Conservation (phyloP, 2,888 invertebrate genomes). For the Chromoteleia sp. region DNA sequence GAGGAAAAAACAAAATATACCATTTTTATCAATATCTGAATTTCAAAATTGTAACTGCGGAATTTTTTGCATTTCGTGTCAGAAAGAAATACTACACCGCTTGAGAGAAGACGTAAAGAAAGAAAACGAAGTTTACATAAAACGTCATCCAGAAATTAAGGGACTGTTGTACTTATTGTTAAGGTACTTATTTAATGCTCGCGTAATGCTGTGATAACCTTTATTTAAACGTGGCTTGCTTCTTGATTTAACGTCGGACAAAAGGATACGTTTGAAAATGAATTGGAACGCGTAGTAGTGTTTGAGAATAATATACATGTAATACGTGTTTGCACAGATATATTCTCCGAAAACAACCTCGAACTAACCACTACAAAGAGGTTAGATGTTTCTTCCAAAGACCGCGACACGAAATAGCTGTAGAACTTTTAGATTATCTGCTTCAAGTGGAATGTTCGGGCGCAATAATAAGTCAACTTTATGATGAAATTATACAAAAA, state of each 20-base stretch:
- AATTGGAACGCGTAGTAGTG: constrained; percentile 20
- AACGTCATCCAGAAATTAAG: constrained; percentile 74
- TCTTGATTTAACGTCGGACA: constrained; percentile 1
- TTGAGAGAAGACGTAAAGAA: constrained; percentile 62
- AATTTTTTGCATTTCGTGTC: constrained; percentile 54
- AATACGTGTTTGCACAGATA: constrained; percentile 64
- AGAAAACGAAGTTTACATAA: constrained; percentile 73
- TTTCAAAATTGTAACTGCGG: not conserved
- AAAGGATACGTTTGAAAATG: not conserved
- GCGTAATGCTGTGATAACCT: not conserved
- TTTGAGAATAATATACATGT: constrained; percentile 19
- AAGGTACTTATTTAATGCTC: constrained; percentile 62
- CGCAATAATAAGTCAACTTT: constrained; percentile 69
- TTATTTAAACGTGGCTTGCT: not conserved
- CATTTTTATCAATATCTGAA: not conserved
- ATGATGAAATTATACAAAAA: constrained; percentile 66
- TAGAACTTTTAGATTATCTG: constrained; percentile 73
- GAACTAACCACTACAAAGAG: constrained; percentile 64
- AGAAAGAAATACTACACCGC: constrained; percentile 62
- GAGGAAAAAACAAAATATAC: not conserved
- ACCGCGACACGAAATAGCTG: constrained; percentile 69
- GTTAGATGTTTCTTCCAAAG: constrained; percentile 73
- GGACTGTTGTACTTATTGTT: constrained; percentile 73
- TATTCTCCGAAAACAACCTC: constrained; percentile 68
- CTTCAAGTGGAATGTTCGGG: constrained; percentile 68